A percentile compares a stretch with the other conserved stretches of the same genome.
phyloP scores from a whole-genome alignment of 2,113 vertebrate genomes.

The Hemibagrus wyckioides region DNA sequence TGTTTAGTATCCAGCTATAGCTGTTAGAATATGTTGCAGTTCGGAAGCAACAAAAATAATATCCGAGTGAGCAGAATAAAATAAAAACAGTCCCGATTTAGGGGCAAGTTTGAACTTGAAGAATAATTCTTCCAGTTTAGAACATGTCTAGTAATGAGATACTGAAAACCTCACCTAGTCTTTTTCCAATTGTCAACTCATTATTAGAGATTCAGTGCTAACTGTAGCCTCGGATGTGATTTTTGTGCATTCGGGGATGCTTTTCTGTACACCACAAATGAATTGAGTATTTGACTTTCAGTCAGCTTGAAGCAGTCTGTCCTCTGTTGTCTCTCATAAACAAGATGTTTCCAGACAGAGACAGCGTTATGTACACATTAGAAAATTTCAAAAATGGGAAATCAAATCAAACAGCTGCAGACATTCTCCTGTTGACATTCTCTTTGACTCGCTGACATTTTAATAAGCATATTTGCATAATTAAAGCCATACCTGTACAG shows the following conservation, averaged over 20 bases:
- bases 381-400: neutral
- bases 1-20: neutral
- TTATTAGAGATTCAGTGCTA: neutral
- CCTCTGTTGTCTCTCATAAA: neutral
- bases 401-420: neutral
- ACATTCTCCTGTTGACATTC: slow-evolving; percentile 24
- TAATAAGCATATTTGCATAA: slow-evolving; percentile 36
- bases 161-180: neutral
- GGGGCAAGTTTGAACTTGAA: neutral
- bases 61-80: neutral
- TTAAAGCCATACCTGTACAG: slow-evolving; percentile 32
- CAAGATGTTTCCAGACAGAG: neutral
- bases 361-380: neutral
- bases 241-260: neutral
- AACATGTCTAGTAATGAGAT: neutral
- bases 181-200: neutral
- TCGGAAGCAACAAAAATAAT: neutral
- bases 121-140: neutral
- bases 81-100: neutral
- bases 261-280: neutral
- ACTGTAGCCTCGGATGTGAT: neutral
- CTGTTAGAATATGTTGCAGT: neutral
- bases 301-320: neutral
- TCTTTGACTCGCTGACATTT: slow-evolving; percentile 19
- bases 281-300: neutral